Evolutionary conservation across 2,113 vertebrate genomes (phyloP), one percentile per base, ranked within the genome.

Genomic region (Corvus cornix): DNA sequence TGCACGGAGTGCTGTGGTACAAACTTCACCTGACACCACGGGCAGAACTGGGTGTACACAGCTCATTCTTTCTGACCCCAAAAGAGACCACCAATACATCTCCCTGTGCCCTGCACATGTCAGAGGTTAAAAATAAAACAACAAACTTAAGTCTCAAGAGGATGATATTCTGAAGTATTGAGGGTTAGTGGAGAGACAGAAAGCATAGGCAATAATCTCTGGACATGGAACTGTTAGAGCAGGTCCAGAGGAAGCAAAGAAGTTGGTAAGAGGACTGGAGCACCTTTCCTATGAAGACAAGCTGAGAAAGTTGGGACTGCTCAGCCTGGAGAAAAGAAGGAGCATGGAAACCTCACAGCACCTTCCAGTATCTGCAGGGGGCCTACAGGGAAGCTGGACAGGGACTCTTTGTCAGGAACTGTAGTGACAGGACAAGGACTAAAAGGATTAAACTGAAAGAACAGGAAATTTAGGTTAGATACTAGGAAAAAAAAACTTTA

Each of bases 101-200:
- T 12, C 58, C 39, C 30, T 44, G 20, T 35, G 22, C 8, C 20
- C 27, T 46, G 46, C 15, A 20, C 37, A 23, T 0, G 0, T 10
- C 53, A 52, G 37, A 82, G 20, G 27, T 52, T 37, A 82, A 64
- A 83, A 77, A 77, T 10, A 69, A 66, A 80, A 41, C 30, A 51
- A 35, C 14, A 51, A 77, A 24, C 30, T 53, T 15, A 53, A 64
- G n/a, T 23, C n/a, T 46, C 37, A 69, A 46, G 9, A 66, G 11
- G 33, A 79, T 24, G 37, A 48, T 9, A 35, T 15, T 20, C n/a
- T 37, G 44, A 85, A 75, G 53, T 23, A 64, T 26, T 22, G 13
- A 4, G 10, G 10, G 12, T 44, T 33, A 74, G 24, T 1, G 6
- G 46, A 58, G 16, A 78, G 21, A 60, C 7, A 59, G 27, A 84